phyloP scores from a whole-genome alignment of 2,797 vertebrate species.

The Gymnoscopelus microlampas region DNA sequence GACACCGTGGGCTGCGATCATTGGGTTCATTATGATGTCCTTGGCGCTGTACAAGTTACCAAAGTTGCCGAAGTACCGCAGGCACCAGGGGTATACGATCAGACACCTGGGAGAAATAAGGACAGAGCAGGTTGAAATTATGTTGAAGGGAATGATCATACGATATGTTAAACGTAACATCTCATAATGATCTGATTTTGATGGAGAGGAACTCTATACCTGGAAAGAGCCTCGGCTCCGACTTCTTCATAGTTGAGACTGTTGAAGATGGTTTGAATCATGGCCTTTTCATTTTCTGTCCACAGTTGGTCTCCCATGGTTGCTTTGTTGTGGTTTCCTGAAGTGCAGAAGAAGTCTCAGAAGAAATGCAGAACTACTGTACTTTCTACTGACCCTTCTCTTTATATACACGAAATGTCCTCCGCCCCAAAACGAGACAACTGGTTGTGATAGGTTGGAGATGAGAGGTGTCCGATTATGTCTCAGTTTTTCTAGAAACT shows the following conservation, averaged over 20 bases:
- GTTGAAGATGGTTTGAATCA: conserved; percentile 70
- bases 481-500: not conserved
- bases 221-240: conserved; percentile 72
- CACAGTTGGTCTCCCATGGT: conserved; percentile 76
- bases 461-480: conserved; percentile 28
- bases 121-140: not conserved
- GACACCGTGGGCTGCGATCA: conserved; percentile 81
- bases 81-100: conserved; percentile 90
- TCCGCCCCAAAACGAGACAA: conserved; percentile 15
- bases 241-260: conserved; percentile 68
- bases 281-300: conserved; percentile 69
- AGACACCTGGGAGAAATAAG: conserved; percentile 79
- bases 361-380: not conserved
- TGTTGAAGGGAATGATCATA: not conserved
- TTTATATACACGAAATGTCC: conserved; percentile 51
- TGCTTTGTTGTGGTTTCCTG: conserved; percentile 24
- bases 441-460: conserved; percentile 57
- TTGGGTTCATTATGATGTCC: conserved; percentile 78
- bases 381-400: not conserved
- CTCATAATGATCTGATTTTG: not conserved
- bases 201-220: conserved; percentile 44
- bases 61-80: conserved; percentile 85
- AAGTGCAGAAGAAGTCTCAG: conserved; percentile 24
- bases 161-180: not conserved
- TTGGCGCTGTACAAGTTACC: conserved; percentile 84